Percentiles rank a stretch among this genome's conserved stretches.
Conservation (phyloP, 1,140 invertebrate genomes). For the Rhynchophorus ferrugineus region DNA sequence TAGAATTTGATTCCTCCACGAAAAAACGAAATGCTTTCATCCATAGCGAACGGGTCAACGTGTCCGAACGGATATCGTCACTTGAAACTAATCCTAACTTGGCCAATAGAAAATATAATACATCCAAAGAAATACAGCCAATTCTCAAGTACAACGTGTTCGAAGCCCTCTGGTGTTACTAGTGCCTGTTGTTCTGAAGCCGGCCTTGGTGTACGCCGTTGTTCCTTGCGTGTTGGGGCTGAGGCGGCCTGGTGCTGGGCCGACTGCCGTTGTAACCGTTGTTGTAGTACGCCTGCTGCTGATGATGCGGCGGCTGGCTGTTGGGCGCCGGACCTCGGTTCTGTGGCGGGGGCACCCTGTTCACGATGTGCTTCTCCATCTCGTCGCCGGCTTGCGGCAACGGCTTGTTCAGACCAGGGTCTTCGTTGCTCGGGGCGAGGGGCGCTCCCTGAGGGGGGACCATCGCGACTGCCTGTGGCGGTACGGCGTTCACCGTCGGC, state of each 20-base stretch:
- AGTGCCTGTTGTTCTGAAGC: slow-evolving; percentile 15
- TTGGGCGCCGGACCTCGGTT: slow-evolving; percentile 18
- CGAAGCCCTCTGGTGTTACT: neutral
- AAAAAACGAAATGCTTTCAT: no score
- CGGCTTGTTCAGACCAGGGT: slow-evolving; percentile 2
- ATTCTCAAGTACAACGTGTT: slow-evolving; percentile 8
- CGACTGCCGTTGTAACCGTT: slow-evolving; percentile 36
- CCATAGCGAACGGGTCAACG: no score
- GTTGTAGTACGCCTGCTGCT: slow-evolving; percentile 34
- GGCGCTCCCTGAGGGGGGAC: slow-evolving; percentile 3
- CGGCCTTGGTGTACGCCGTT: slow-evolving; percentile 18
- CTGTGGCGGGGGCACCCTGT: slow-evolving; percentile 14
- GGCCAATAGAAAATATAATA: neutral
- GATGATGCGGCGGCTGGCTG: slow-evolving; percentile 31
- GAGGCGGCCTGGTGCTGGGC: slow-evolving; percentile 17
- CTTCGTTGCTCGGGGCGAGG: slow-evolving; percentile 10
- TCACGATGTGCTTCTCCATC: slow-evolving; percentile 20
- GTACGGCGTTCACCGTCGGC: slow-evolving; percentile 18
- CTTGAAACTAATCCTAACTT: slow-evolving; percentile 8
- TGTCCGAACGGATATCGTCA: no score
- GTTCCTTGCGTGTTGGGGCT: slow-evolving; percentile 16
- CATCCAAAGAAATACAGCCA: slow-evolving; percentile 4
- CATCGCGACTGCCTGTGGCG: slow-evolving; percentile 15
- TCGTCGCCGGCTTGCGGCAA: slow-evolving; percentile 11
- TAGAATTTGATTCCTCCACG: no score